These are phyloP conservation scores for Drosophila burlai DNA, from an alignment of 1,140 invertebrate species.

Conservation along the genomic window DNA sequence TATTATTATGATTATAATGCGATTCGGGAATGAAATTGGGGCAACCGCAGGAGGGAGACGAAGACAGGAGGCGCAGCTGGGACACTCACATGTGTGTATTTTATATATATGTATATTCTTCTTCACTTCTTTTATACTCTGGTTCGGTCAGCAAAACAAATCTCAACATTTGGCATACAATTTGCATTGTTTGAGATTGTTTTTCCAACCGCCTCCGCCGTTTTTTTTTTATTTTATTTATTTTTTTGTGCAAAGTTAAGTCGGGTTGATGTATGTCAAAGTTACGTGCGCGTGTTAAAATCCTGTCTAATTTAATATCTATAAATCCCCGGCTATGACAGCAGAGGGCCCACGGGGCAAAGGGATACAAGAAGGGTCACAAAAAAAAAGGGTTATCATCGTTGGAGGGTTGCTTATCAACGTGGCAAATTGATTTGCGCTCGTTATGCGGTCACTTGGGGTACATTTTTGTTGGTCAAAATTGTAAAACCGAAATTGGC, in stretches of 20 bases:
- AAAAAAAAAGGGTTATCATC: constrained; percentile 56
- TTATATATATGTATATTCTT: constrained; percentile 16
- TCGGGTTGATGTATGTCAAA: constrained; percentile 78
- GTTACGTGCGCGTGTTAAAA: constrained; percentile 80
- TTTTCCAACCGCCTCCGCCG: constrained; percentile 4
- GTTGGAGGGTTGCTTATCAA: constrained; percentile 73
- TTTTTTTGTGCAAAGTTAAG: constrained; percentile 58
- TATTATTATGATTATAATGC: constrained; percentile 79
- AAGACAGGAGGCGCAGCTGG: constrained; percentile 43
- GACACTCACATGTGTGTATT: constrained; percentile 47
- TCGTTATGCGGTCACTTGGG: constrained; percentile 81
- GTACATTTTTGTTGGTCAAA: constrained; percentile 77
- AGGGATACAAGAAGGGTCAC: background rate
- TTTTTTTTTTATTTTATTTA: background rate
- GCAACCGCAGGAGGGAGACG: constrained; percentile 39
- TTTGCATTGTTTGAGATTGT: constrained; percentile 66
- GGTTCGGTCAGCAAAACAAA: constrained; percentile 72
- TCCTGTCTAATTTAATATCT: constrained; percentile 80
- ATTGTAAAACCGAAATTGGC: constrained; percentile 80
- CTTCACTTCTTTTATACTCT: constrained; percentile 31
- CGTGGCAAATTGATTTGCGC: constrained; percentile 80
- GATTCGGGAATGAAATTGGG: constrained; percentile 70
- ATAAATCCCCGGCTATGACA: constrained; percentile 75
- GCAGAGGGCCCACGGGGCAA: constrained; percentile 29
- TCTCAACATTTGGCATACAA: constrained; percentile 75